Conservation (phyloP, 2,797 vertebrate genomes). For the Melopsittacus undulatus region DNA sequence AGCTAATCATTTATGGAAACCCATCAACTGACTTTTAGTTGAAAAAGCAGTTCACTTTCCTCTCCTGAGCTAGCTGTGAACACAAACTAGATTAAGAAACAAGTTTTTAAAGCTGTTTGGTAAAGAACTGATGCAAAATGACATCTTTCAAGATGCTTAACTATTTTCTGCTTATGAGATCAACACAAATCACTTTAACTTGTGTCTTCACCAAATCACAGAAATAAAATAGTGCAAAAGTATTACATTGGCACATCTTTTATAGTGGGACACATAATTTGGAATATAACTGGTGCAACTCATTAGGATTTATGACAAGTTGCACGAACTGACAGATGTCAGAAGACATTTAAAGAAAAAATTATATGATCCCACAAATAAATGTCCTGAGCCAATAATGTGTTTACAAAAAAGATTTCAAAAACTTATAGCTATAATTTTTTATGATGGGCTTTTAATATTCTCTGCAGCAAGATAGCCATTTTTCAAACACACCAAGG, state of each 20-base stretch:
- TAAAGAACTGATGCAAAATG: not conserved
- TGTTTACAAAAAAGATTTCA: not conserved
- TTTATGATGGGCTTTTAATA: not conserved
- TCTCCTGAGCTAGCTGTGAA: not conserved
- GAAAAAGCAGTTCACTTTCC: not conserved
- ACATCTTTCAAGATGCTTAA: not conserved
- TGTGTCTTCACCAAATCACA: not conserved
- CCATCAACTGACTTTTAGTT: not conserved
- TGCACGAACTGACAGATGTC: not conserved
- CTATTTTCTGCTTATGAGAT: not conserved
- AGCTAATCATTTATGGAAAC: not conserved
- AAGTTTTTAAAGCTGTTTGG: not conserved
- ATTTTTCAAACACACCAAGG: not conserved
- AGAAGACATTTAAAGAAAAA: not conserved
- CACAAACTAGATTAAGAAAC: not conserved
- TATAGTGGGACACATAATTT: not conserved
- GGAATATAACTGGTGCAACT: not conserved
- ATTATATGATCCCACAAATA: not conserved
- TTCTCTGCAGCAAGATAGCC: not conserved
- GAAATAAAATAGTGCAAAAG: not conserved
- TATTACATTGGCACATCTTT: not conserved
- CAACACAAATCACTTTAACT: accelerated
- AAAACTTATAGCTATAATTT: not conserved
- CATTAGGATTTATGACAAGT: not conserved
- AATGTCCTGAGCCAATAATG: not conserved